Evolutionary conservation across 2,113 vertebrate species (phyloP).

Genomic region (Pimephales promelas): DNA sequence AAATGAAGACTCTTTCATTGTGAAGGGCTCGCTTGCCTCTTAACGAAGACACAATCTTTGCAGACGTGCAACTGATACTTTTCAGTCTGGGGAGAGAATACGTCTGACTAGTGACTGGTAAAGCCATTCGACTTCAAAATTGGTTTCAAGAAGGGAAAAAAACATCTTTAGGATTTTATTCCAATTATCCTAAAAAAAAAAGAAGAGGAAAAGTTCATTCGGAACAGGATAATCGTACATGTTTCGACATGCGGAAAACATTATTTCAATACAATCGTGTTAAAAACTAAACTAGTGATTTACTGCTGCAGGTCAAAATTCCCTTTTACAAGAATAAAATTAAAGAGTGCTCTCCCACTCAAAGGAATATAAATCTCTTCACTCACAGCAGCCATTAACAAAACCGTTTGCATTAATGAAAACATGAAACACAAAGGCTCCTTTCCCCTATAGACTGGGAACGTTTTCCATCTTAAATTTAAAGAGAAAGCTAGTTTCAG

Average conservation of each 20-base stretch:
- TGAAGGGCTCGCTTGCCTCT: background rate
- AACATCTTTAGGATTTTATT: conserved; percentile 53
- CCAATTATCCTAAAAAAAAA: conserved; percentile 41
- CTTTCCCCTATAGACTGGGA: background rate
- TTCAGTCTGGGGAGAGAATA: conserved; percentile 43
- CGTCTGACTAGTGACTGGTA: conserved; percentile 54
- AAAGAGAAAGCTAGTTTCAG: conserved; percentile 13
- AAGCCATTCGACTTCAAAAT: conserved; percentile 58
- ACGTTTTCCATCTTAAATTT: conserved; percentile 21
- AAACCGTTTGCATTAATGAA: conserved; percentile 48
- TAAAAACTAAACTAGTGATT: conserved; percentile 59
- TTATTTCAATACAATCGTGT: conserved; percentile 55
- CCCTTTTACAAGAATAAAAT: conserved; percentile 53
- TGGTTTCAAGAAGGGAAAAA: conserved; percentile 56
- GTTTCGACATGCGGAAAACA: conserved; percentile 60
- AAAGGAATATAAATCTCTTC: conserved; percentile 42
- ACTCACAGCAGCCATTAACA: conserved; percentile 27
- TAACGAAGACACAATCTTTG: conserved; percentile 21
- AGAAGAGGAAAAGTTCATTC: conserved; percentile 42
- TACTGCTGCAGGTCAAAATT: conserved; percentile 53
- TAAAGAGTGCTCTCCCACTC: conserved; percentile 48
- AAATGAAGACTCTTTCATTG: background rate
- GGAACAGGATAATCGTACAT: conserved; percentile 50
- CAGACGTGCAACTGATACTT: conserved; percentile 53
- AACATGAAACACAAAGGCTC: conserved; percentile 14